These are phyloP conservation scores for Vireo griseus DNA, from an alignment of 2,797 vertebrate species.

Conservation along the genomic window DNA sequence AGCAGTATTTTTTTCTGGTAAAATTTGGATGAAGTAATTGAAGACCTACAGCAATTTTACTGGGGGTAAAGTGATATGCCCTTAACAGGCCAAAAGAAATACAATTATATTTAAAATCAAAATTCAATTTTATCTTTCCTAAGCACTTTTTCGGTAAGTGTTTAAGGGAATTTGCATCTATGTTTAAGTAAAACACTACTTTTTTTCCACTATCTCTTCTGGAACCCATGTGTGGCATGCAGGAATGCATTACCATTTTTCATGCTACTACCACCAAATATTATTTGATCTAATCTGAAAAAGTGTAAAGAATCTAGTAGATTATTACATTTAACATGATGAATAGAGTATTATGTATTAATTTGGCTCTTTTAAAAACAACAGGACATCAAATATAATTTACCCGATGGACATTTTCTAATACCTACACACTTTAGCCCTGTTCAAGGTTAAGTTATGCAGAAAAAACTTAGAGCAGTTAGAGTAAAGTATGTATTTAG, in stretches of 20 bases:
- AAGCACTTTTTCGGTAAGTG: background rate
- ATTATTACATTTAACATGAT: background rate
- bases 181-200: background rate
- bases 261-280: background rate
- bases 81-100: background rate
- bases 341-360: background rate
- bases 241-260: background rate
- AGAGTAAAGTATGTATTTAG: background rate
- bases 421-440: background rate
- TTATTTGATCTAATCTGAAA: background rate
- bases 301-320: background rate
- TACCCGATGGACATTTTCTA: background rate
- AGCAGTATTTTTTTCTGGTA: background rate
- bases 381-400: background rate
- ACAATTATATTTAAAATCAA: background rate
- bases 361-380: background rate
- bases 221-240: background rate
- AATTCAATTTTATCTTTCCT: background rate
- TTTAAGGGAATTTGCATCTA: background rate
- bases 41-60: background rate
- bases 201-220: background rate
- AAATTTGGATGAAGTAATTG: background rate
- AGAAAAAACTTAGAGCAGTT: background rate
- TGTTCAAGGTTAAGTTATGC: background rate
- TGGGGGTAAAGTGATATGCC: background rate